Conservation (phyloP, 2,113 vertebrate species). For the Archilochus colubris region DNA sequence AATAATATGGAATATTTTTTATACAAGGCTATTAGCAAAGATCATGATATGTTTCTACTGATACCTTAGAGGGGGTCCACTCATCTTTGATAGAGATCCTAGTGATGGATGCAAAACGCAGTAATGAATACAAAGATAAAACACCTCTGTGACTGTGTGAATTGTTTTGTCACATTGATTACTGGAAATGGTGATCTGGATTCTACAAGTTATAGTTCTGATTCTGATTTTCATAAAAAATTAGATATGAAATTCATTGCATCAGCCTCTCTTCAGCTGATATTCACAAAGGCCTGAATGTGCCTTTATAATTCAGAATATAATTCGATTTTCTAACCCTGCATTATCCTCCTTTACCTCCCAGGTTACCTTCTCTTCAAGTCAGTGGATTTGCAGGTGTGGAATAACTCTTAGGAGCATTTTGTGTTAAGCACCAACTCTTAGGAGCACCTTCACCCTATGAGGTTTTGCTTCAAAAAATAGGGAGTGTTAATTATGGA, state of each 20-base stretch:
- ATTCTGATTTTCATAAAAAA: not conserved
- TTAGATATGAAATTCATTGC: not conserved
- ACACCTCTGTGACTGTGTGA: not conserved
- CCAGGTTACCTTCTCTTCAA: not conserved
- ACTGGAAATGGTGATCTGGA: not conserved
- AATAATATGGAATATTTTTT: not conserved
- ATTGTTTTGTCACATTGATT: not conserved
- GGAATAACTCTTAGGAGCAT: not conserved
- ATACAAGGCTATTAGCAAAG: not conserved
- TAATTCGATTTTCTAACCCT: not conserved
- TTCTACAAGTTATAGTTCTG: not conserved
- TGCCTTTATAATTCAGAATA: not conserved
- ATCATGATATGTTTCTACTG: not conserved
- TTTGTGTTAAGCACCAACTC: too few species aligned
- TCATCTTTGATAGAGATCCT: not conserved
- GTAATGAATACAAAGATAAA: not conserved
- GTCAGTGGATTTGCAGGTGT: not conserved
- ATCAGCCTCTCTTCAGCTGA: not conserved
- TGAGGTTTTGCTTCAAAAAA: not conserved
- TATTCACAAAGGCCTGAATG: not conserved
- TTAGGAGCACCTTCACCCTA: too few species aligned
- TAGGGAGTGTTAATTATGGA: not conserved
- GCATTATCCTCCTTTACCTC: not conserved
- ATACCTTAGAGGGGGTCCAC: not conserved
- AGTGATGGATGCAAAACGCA: not conserved